Evolutionary conservation across 1,140 invertebrate species (phyloP).

Genomic region (Archegozetes longisetosus): DNA sequence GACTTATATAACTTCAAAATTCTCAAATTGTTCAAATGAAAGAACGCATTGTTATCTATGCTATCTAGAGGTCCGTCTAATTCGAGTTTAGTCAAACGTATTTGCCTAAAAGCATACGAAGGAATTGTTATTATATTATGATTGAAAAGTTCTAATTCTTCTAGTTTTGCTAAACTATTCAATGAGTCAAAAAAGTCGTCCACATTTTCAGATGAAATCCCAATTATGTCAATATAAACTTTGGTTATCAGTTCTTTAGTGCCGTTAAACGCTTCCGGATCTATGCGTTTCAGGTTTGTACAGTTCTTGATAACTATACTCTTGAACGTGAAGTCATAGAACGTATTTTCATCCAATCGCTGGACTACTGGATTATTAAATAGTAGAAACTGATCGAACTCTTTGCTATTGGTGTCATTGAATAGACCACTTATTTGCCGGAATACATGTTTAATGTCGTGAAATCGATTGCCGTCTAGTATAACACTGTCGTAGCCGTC

Average conservation of each 20-base stretch:
- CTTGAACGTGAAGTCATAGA: slow-evolving; percentile 6
- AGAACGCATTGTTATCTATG: slow-evolving; percentile 9
- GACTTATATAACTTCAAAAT: slow-evolving; percentile 6
- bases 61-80: slow-evolving; percentile 7
- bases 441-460: neutral
- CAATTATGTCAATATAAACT: slow-evolving; percentile 1
- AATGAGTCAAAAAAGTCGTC: slow-evolving; percentile 11
- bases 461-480: slow-evolving; percentile 4
- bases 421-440: neutral
- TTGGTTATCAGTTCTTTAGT: neutral
- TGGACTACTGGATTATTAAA: neutral
- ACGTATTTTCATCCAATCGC: slow-evolving; percentile 5
- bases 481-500: slow-evolving; percentile 10
- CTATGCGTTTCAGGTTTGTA: neutral
- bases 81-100: neutral
- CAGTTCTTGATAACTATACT: slow-evolving; percentile 9
- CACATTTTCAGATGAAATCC: neutral
- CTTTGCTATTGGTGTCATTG: neutral
- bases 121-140: slow-evolving; percentile 1
- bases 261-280: slow-evolving; percentile 11
- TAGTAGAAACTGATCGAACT: slow-evolving; percentile 8
- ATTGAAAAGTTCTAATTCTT: slow-evolving; percentile 6
- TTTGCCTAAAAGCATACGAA: slow-evolving; percentile 1
- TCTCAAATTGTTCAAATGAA: neutral
- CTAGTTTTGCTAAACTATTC: slow-evolving; percentile 4